These are phyloP conservation scores for Mus caroli DNA, from an alignment of 2,797 vertebrate species.

Conservation along the genomic window DNA sequence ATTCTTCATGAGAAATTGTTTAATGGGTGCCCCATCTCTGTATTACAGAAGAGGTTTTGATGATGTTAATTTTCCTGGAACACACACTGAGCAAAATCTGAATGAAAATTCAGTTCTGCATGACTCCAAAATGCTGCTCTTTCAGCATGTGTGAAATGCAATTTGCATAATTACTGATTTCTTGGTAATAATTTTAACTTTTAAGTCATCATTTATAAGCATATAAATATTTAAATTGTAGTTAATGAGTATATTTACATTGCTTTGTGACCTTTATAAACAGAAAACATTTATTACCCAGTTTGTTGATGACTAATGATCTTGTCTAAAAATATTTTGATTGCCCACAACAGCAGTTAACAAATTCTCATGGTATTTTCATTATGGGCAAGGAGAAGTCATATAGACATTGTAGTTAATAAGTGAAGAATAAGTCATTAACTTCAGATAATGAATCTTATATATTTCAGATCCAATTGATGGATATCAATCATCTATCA, in stretches of 20 bases:
- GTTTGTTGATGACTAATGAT: slow-evolving; percentile 44
- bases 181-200: slow-evolving; percentile 41
- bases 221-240: slow-evolving; percentile 57
- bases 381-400: background rate
- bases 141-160: background rate
- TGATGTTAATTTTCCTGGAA: slow-evolving; percentile 31
- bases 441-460: slow-evolving; percentile 20
- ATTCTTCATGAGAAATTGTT: slow-evolving; percentile 8
- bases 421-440: background rate
- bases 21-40: background rate
- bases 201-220: slow-evolving; percentile 48
- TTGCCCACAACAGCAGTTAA: slow-evolving; percentile 28
- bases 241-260: slow-evolving; percentile 51
- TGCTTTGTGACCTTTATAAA: slow-evolving; percentile 49
- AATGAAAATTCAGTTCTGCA: slow-evolving; percentile 15
- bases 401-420: background rate
- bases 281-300: slow-evolving; percentile 56
- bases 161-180: slow-evolving; percentile 55
- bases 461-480: background rate
- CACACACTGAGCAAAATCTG: slow-evolving; percentile 9
- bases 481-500: background rate
- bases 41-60: background rate
- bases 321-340: slow-evolving; percentile 57
- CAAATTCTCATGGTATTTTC: background rate
- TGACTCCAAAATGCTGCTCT: slow-evolving; percentile 44